Evolutionary conservation across 2,888 invertebrate genomes (phyloP), one percentile per base, ranked within the genome.

Genomic region (Theodoxus fluviatilis): DNA sequence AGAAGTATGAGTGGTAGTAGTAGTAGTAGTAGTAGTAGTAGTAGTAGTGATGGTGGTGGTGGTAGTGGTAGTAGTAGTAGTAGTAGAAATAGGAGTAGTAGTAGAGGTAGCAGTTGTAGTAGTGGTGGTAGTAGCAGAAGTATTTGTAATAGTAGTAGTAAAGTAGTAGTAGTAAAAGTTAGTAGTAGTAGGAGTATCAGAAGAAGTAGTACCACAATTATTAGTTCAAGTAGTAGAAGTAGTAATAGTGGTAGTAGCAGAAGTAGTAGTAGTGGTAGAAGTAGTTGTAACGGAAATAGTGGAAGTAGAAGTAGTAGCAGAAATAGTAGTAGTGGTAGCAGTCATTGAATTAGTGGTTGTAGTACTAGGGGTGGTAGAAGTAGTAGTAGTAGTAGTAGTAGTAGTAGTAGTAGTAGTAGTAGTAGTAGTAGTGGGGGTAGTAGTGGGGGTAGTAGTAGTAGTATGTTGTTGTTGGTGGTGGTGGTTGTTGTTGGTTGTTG

Each of bases 1-100:
- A 71, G 69, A 70, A 71, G 69, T 71, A 71, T 64, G 71, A 71
- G 69, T 71, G 49, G 69, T 71, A 71, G 69, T 71, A 65, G 69
- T 65, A 68, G 65, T 66, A 72, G 43, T 25, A 66, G 57, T 64
- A 72, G 57, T 67, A 71, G 70, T 71, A 71, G 70, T 71, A 71
- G 70, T 71, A 71, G 65, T 71, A 72, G 70, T 71, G 66, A 37
- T 66, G 64, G 70, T 55, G 67, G 70, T 71, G 67, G 67, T 71
- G 31, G 66, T 66, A 66, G 66, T 66, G 43, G 66, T 43, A 66
- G 66, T 66, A 66, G 66, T 43, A 66, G 66, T 43, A 66, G 66
- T 43, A 66, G 66, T 43, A 66, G 66, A 47, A 66, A 43, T 43
- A 66, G 66, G 43, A 43, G 66, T 43, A 66, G 66, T 43, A 66